Evolutionary conservation across 2,797 vertebrate species (phyloP).

Genomic region (Melanogrammus aeglefinus): DNA sequence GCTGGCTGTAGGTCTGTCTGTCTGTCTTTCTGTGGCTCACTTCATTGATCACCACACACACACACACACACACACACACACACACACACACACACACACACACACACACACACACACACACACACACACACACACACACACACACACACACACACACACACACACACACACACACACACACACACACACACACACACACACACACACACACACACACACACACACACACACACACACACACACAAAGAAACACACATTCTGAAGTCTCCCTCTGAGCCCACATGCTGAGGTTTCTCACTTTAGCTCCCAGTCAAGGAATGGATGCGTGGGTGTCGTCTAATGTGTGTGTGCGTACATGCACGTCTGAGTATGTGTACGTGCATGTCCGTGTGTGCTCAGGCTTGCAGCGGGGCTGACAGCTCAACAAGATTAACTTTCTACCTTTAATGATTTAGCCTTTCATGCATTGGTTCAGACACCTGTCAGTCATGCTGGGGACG

Average conservation of each 20-base stretch:
- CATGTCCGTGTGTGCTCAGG: background rate
- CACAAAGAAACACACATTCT: background rate
- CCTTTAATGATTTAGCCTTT: constrained; percentile 32
- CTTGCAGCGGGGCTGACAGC: constrained; percentile 24
- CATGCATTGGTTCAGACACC: constrained; percentile 21
- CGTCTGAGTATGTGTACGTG: constrained; percentile 10
- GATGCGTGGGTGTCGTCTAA: constrained; percentile 14
- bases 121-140: too few species aligned
- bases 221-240: constrained; percentile 11
- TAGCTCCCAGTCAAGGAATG: background rate
- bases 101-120: too few species aligned
- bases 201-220: constrained; percentile 1
- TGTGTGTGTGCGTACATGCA: constrained; percentile 24
- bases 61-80: too few species aligned
- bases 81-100: too few species aligned
- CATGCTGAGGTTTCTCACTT: constrained; percentile 11
- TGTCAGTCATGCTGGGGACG: constrained; percentile 30
- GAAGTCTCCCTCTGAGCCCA: constrained; percentile 3
- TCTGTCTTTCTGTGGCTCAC: too few species aligned
- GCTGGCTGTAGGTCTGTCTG: too few species aligned
- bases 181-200: constrained; percentile 7
- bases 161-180: background rate
- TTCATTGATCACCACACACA: too few species aligned
- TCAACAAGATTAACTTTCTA: constrained; percentile 25
- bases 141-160: too few species aligned